Evolutionary conservation across 2,113 vertebrate species (phyloP).

Genomic region (Mungos mungo): DNA sequence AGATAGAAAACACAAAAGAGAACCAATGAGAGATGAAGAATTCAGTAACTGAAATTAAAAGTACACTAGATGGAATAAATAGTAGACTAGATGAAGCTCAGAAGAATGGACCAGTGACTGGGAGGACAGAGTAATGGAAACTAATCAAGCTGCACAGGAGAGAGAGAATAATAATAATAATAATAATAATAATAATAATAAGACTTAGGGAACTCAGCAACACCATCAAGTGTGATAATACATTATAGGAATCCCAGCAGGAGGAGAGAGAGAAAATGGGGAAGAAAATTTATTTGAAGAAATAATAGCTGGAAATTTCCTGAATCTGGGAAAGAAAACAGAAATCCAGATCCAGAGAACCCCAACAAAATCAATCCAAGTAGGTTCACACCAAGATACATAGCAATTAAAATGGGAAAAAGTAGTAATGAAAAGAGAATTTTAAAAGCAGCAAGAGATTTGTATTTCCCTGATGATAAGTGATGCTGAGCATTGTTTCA

Average conservation of each 20-base stretch:
- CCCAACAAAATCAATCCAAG: background rate
- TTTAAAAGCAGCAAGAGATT: background rate
- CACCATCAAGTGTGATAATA: background rate
- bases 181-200: background rate
- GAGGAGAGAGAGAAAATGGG: background rate
- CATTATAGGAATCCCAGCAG: background rate
- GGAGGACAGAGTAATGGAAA: background rate
- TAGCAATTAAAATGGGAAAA: background rate
- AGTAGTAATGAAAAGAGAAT: background rate
- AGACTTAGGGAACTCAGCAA: background rate
- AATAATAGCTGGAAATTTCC: background rate
- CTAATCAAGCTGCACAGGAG: background rate
- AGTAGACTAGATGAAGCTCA: background rate
- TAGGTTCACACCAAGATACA: background rate
- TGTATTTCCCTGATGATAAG: no score
- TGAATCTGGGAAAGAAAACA: background rate
- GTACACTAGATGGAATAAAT: background rate
- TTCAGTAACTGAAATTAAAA: background rate
- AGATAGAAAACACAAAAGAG: background rate
- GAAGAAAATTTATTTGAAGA: background rate
- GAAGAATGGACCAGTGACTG: background rate
- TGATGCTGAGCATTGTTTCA: no score
- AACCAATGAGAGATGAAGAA: background rate
- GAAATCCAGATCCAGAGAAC: background rate
- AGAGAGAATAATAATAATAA: background rate